Evolutionary conservation across 2,888 invertebrate species (phyloP).

Genomic region (Caenorhabditis imperialis): DNA sequence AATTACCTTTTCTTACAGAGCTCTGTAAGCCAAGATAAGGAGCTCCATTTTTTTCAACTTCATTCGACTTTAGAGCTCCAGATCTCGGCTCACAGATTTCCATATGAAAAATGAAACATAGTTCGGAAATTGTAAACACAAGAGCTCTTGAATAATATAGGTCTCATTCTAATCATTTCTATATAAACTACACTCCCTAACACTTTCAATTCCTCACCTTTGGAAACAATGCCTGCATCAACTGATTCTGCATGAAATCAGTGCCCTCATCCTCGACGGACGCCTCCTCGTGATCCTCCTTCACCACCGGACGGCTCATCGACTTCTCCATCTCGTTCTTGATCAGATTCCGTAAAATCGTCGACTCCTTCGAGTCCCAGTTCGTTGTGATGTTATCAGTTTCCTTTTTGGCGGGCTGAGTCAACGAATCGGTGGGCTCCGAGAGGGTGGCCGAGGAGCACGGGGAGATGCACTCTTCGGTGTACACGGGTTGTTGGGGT

Average conservation of each 20-base stretch:
- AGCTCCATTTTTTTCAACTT: too few species aligned
- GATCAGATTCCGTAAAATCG: conserved; percentile 22
- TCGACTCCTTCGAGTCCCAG: conserved; percentile 17
- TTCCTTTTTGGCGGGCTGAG: conserved; percentile 10
- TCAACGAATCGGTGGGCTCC: conserved; percentile 11
- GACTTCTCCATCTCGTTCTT: conserved; percentile 9
- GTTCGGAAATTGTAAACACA: too few species aligned
- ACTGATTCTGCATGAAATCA: conserved; percentile 34
- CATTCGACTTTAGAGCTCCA: too few species aligned
- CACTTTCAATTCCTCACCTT: conserved; percentile 13
- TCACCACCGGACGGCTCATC: background rate
- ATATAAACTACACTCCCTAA: too few species aligned
- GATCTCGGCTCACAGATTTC: too few species aligned
- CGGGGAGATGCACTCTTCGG: conserved; percentile 38
- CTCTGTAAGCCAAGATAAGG: too few species aligned
- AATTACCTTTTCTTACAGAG: too few species aligned
- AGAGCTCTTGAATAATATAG: too few species aligned
- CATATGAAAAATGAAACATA: too few species aligned
- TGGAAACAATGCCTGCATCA: conserved; percentile 44
- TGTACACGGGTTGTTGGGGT: too few species aligned
- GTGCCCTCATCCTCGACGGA: conserved; percentile 32
- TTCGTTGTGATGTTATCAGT: background rate
- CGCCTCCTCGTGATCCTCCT: conserved; percentile 33
- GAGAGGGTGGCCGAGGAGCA: conserved; percentile 53
- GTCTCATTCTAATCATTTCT: too few species aligned